Evolutionary conservation across 2,113 vertebrate genomes (phyloP).

Genomic region (Grammomys dolichurus): DNA sequence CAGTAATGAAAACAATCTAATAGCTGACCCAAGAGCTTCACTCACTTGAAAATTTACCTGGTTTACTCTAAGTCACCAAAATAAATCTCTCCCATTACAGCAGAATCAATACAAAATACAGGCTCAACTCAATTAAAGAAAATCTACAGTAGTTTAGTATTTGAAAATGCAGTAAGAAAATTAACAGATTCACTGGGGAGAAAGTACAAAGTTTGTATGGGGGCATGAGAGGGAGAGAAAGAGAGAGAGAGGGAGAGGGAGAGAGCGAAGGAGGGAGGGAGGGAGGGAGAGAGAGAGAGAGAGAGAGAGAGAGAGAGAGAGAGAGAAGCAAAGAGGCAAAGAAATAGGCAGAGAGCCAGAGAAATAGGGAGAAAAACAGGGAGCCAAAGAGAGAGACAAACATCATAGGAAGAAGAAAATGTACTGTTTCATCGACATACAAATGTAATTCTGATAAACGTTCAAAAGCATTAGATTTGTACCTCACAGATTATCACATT

Average conservation of each 20-base stretch:
- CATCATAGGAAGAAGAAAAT: not conserved
- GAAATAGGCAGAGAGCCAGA: not conserved
- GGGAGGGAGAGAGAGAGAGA: not conserved
- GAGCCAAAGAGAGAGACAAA: not conserved
- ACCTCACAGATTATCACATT: constrained; percentile 74
- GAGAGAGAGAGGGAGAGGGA: not conserved
- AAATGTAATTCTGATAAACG: constrained; percentile 76
- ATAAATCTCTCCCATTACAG: not conserved
- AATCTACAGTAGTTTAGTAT: not conserved
- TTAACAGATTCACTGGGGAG: not conserved
- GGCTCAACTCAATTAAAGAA: not conserved
- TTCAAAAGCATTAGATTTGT: constrained; percentile 63
- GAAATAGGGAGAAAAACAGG: no score
- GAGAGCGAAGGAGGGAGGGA: not conserved
- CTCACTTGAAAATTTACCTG: not conserved
- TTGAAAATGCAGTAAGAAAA: not conserved
- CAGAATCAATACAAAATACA: not conserved
- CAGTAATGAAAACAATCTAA: not conserved
- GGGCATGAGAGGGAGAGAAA: not conserved
- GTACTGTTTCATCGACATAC: constrained; percentile 63
- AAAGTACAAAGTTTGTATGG: not conserved
- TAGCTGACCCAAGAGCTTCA: not conserved
- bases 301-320: not conserved
- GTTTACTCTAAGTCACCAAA: not conserved
- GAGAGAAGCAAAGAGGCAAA: not conserved